These are phyloP conservation scores for Leptinotarsa tumamoca DNA, from an alignment of 2,888 invertebrate genomes.

Conservation along the genomic window DNA sequence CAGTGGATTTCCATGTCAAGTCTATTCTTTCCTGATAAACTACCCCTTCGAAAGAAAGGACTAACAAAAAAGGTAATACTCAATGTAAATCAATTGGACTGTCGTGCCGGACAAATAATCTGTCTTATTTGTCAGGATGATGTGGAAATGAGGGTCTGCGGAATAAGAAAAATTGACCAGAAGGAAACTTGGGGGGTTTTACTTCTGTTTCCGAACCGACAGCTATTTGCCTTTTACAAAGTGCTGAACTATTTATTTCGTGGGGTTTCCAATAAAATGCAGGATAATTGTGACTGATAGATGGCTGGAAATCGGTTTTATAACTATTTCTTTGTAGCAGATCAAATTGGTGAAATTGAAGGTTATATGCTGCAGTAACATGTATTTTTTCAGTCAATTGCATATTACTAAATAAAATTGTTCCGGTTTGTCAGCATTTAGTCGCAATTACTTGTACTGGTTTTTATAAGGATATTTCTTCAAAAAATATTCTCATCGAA, in stretches of 20 bases:
- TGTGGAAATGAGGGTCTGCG: constrained; percentile 63
- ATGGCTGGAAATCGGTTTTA: neutral
- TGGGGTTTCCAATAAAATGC: constrained; percentile 22
- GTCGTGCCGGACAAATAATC: constrained; percentile 65
- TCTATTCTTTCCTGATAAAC: constrained; percentile 8
- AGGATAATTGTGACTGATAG: neutral
- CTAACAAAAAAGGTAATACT: constrained; percentile 14
- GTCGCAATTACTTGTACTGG: too few relatives aligned
- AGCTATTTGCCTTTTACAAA: constrained; percentile 40
- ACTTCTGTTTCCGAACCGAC: constrained; percentile 41
- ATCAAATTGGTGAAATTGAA: too few relatives aligned
- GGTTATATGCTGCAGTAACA: too few relatives aligned
- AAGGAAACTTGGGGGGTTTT: constrained; percentile 47
- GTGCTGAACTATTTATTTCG: constrained; percentile 31
- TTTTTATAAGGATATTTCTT: too few relatives aligned
- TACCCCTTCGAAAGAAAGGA: constrained; percentile 3
- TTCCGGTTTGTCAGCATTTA: too few relatives aligned
- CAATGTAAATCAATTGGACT: constrained; percentile 66
- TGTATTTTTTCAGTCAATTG: too few relatives aligned
- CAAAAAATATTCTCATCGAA: too few relatives aligned
- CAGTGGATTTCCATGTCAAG: too few relatives aligned
- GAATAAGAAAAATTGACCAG: constrained; percentile 60
- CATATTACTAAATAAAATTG: too few relatives aligned
- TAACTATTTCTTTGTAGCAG: neutral
- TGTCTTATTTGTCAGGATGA: constrained; percentile 65